Evolutionary conservation across 2,888 invertebrate species (phyloP), one percentile per base, ranked within the genome.

Genomic region (Scaptomyza tumidula): DNA sequence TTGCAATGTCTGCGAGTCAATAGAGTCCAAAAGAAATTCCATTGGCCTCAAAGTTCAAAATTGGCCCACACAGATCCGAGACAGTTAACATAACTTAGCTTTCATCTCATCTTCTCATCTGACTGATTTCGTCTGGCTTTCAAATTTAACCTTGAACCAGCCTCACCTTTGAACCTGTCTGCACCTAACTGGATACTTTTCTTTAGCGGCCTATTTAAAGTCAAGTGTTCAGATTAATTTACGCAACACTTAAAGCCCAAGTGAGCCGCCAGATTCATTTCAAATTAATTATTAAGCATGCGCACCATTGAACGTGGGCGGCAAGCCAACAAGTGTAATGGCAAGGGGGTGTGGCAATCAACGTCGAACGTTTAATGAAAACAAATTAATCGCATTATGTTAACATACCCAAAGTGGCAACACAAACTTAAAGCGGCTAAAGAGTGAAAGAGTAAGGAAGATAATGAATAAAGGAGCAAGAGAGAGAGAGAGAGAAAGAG

Each of bases 331-430:
- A 16, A 14, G 19, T 46, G 27, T 31, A 1, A n/a, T n/a, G n/a
- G n/a, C n/a, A n/a, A 11, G 43, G 35, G 4, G 48, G 49, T 13
- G 43, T 19, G 48, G 44, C 55, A 19, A 35, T 41, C 78, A 39
- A 52, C 19, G 19, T 14, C 50, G 14, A 60, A 50, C 56, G 73
- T 71, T 75, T 78, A 83, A 83, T 86, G 80, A 80, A 82, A 83
- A 80, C 78, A 83, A 86, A 83, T 83, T 86, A 83, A 83, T 86
- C 80, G 86, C 80, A 86, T 83, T 78, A 71, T 71, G 63, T 64
- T 75, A 73, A 83, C 77, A 77, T 63, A 81, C 61, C 52, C 58
- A 16, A 6, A 37, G 10, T 50, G 35, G 35, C 19, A 49, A 35
- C 33, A 33, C 13, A 11, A 14, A 37, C 7, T 45, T 45, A 19